Percentiles rank a stretch among this genome's conserved stretches.
Conservation (phyloP, 2,888 invertebrate species). For the Sturmia bella region DNA sequence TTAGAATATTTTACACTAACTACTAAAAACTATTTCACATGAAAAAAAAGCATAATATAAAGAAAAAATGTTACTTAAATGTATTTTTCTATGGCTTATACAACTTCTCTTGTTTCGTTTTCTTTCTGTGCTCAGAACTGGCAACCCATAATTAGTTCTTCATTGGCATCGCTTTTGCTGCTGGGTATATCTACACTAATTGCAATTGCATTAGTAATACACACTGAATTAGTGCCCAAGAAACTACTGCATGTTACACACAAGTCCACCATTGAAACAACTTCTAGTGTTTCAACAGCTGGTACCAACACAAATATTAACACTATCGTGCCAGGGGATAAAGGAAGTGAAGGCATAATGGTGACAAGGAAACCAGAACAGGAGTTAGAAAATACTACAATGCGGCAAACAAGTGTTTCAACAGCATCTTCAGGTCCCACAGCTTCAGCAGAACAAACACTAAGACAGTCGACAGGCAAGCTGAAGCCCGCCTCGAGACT, state of each 20-base stretch:
- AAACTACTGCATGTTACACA: slow-evolving; percentile 74
- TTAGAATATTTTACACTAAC: too few relatives aligned
- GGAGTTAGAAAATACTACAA: slow-evolving; percentile 52
- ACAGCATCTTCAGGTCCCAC: slow-evolving; percentile 27
- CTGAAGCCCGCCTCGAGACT: slow-evolving; percentile 63
- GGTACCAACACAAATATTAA: slow-evolving; percentile 51
- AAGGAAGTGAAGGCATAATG: slow-evolving; percentile 1
- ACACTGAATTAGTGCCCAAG: slow-evolving; percentile 81
- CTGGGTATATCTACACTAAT: slow-evolving; percentile 85
- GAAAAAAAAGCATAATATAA: not conserved
- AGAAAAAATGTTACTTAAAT: not conserved
- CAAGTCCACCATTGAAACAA: slow-evolving; percentile 63
- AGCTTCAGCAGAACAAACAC: slow-evolving; percentile 18
- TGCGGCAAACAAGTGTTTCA: slow-evolving; percentile 39
- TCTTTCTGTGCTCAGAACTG: slow-evolving; percentile 82
- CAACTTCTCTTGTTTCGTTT: slow-evolving; percentile 53
- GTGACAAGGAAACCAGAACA: slow-evolving; percentile 45
- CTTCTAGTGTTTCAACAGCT: slow-evolving; percentile 61
- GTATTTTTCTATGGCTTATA: not conserved
- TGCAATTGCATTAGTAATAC: slow-evolving; percentile 81
- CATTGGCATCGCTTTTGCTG: slow-evolving; percentile 85
- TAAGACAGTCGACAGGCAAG: slow-evolving; percentile 21
- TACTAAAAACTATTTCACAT: not conserved
- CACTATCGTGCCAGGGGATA: slow-evolving; percentile 8
- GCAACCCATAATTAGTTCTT: slow-evolving; percentile 84